phyloP scores from a whole-genome alignment of 2,888 invertebrate species.

The Pollenia griseotomentosa region DNA sequence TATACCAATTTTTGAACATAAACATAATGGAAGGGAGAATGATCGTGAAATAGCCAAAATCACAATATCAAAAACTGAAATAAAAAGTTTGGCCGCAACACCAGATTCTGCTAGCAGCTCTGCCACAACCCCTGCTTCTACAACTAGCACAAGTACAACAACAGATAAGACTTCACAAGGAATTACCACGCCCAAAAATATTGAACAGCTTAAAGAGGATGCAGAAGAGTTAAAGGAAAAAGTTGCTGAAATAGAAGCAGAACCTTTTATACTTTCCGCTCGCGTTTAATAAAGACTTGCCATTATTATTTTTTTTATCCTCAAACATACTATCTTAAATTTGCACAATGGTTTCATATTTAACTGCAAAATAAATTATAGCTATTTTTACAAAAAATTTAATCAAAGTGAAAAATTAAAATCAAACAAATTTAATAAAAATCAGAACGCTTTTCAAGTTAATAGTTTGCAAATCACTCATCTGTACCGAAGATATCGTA shows the following conservation, averaged over 20 bases:
- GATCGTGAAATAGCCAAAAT: conserved; percentile 77
- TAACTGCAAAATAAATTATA: no score
- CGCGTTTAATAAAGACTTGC: conserved; percentile 77
- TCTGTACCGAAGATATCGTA: no score
- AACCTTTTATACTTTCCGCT: conserved; percentile 83
- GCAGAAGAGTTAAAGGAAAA: conserved; percentile 82
- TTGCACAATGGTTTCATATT: neutral
- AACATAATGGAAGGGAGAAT: conserved; percentile 75
- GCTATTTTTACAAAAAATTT: no score
- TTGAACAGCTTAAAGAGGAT: conserved; percentile 78
- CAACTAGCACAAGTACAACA: conserved; percentile 26
- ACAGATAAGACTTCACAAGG: conserved; percentile 18
- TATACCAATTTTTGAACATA: conserved; percentile 79
- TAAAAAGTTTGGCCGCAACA: conserved; percentile 13
- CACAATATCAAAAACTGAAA: conserved; percentile 73
- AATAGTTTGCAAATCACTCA: no score
- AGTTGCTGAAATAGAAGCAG: conserved; percentile 83
- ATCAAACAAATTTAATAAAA: neutral
- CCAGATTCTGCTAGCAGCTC: conserved; percentile 1
- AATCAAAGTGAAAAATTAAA: no score
- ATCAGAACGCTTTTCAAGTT: no score
- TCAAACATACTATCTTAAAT: neutral
- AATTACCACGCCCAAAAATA: conserved; percentile 76
- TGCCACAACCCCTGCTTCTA: neutral
- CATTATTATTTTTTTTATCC: neutral